These are phyloP conservation scores for Liasis olivaceus DNA, from an alignment of 2,797 vertebrate genomes.

Conservation along the genomic window DNA sequence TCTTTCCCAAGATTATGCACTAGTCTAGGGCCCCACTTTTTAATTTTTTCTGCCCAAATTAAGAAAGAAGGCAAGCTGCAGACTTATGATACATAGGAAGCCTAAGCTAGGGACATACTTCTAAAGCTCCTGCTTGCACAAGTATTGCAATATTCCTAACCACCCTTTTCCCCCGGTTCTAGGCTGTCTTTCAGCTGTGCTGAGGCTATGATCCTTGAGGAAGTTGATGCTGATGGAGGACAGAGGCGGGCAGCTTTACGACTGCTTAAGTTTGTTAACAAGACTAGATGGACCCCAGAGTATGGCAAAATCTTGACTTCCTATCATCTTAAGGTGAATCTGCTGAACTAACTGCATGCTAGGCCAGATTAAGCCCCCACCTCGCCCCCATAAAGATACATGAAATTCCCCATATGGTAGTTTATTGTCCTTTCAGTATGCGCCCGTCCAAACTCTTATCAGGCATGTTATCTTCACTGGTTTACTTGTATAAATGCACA, in stretches of 20 bases:
- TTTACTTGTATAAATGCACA: background rate
- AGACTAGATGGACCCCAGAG: background rate
- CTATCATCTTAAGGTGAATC: slow-evolving; percentile 40
- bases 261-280: slow-evolving; percentile 25
- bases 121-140: background rate
- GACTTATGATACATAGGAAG: background rate
- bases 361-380: background rate
- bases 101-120: background rate
- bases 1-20: background rate
- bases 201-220: background rate
- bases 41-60: background rate
- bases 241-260: background rate
- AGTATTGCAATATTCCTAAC: no score
- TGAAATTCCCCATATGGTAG: background rate
- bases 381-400: background rate
- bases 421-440: no score
- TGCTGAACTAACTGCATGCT: background rate
- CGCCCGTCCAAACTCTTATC: no score
- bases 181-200: slow-evolving; percentile 12
- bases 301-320: slow-evolving; percentile 33
- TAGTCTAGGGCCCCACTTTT: background rate
- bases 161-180: background rate
- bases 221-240: background rate
- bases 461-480: background rate
- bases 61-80: background rate